A percentile compares a stretch with the other conserved stretches of the same genome.
phyloP scores from a whole-genome alignment of 1,140 invertebrate species.

The Pemphigus obesinymphae region DNA sequence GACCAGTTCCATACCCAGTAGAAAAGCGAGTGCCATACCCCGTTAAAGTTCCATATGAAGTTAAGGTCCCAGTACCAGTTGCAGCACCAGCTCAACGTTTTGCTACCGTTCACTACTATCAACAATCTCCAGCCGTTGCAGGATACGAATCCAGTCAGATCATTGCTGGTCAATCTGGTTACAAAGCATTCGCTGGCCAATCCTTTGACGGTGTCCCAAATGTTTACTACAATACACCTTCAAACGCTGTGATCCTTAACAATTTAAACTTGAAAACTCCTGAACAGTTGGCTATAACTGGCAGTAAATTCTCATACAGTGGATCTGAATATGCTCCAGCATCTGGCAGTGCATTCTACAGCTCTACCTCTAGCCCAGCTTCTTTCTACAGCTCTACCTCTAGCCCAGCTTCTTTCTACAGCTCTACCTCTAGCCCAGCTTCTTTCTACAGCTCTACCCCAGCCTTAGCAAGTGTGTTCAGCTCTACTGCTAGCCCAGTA shows the following conservation, averaged over 20 bases:
- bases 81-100: conserved; percentile 55
- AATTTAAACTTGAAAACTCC: neutral
- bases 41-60: conserved; percentile 62
- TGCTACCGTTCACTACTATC: conserved; percentile 32
- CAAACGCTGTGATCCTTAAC: conserved; percentile 3
- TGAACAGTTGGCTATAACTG: neutral
- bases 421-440: neutral
- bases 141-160: neutral
- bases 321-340: neutral
- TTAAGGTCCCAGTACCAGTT: conserved; percentile 47
- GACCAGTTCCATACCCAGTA: conserved; percentile 66
- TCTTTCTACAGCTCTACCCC: neutral
- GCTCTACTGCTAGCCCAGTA: neutral
- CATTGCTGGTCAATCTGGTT: neutral
- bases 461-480: neutral
- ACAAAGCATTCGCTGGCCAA: neutral
- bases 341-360: neutral
- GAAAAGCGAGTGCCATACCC: conserved; percentile 64
- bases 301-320: neutral
- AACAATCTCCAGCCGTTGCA: neutral
- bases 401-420: neutral
- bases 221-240: neutral
- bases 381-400: neutral
- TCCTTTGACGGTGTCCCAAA: neutral
- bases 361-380: neutral